phyloP scores from a whole-genome alignment of 2,888 invertebrate genomes.

The Meliscaeva auricollis region DNA sequence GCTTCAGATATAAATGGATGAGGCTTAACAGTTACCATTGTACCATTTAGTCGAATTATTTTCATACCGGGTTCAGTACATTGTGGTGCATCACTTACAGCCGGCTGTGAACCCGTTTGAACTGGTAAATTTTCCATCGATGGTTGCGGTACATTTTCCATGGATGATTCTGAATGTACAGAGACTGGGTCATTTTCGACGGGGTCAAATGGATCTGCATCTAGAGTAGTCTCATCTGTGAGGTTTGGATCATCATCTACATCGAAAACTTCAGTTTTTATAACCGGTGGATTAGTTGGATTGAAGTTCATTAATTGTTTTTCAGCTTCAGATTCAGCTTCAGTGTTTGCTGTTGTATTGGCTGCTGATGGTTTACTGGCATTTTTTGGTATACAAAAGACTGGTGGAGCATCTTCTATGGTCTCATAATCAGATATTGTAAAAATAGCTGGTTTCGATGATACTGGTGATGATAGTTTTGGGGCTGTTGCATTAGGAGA shows the following conservation, averaged over 20 bases:
- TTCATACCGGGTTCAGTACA: not conserved
- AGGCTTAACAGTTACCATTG: slow-evolving; percentile 8
- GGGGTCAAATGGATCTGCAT: not conserved
- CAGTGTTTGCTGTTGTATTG: not conserved
- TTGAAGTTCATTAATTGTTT: not conserved
- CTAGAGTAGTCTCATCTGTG: not conserved
- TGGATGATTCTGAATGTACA: not conserved
- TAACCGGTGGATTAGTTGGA: not conserved
- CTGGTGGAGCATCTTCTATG: slow-evolving; percentile 29
- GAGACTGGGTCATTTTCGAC: too few species aligned
- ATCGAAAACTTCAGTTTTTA: slow-evolving; percentile 39
- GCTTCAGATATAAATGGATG: not conserved
- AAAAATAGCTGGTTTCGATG: slow-evolving; percentile 33
- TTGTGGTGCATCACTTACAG: too few species aligned
- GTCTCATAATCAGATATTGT: slow-evolving; percentile 35
- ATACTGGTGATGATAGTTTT: not conserved
- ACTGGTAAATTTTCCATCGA: not conserved
- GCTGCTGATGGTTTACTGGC: not conserved
- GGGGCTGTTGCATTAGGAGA: not conserved
- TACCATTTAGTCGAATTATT: slow-evolving; percentile 29
- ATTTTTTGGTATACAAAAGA: slow-evolving; percentile 30
- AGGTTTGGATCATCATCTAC: not conserved
- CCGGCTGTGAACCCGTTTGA: too few species aligned
- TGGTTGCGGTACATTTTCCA: slow-evolving; percentile 2
- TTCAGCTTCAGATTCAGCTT: not conserved